Conservation (phyloP, 2,888 invertebrate species). For the Craniophora ligustri region DNA sequence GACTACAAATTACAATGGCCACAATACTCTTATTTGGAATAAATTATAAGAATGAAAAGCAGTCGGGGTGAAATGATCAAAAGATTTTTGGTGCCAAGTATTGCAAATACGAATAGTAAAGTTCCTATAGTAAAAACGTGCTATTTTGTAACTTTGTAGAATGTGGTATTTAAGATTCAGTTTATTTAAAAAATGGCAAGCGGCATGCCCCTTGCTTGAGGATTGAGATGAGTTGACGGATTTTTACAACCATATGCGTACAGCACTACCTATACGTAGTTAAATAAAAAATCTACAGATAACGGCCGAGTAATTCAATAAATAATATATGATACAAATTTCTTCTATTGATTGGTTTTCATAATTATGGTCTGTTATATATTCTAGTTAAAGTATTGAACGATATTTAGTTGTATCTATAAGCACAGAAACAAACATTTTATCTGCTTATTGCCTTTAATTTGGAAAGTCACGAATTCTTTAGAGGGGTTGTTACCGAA, state of each 20-base stretch:
- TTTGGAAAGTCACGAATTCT: conserved; percentile 82
- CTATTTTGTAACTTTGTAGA: no score
- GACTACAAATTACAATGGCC: conserved; percentile 6
- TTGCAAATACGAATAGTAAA: neutral
- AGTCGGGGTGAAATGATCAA: neutral
- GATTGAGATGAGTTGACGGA: no score
- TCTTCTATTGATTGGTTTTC: no score
- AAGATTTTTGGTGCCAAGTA: neutral
- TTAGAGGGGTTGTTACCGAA: conserved; percentile 73
- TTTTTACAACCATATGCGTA: no score
- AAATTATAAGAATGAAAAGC: neutral
- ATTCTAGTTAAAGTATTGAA: neutral
- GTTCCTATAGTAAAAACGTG: no score
- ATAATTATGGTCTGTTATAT: neutral
- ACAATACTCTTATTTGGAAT: neutral
- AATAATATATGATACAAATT: no score
- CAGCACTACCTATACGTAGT: no score
- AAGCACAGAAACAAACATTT: conserved; percentile 56
- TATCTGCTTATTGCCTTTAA: conserved; percentile 66
- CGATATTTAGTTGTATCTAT: conserved; percentile 4
- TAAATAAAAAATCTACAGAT: no score
- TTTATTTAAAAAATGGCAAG: no score
- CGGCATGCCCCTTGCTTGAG: no score
- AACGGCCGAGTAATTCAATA: no score
- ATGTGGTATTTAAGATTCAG: no score